phyloP scores from a whole-genome alignment of 1,140 invertebrate genomes.

The Samia ricini region DNA sequence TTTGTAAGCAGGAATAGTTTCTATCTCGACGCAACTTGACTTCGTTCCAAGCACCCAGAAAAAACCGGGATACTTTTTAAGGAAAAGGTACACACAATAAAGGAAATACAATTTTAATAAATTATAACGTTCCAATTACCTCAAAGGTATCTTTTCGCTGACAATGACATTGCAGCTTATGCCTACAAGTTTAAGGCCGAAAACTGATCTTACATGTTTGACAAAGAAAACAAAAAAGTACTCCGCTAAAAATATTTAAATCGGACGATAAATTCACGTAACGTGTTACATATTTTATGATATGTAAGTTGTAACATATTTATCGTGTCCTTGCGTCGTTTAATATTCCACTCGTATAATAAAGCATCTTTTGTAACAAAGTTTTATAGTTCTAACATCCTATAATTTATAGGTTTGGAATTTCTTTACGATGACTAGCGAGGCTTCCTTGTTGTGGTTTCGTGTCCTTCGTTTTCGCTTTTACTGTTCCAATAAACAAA shows the following conservation, averaged over 20 bases:
- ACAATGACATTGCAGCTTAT: background rate
- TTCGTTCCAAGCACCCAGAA: too few relatives aligned
- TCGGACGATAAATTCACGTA: background rate
- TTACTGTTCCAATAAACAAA: background rate
- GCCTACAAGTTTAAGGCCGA: background rate
- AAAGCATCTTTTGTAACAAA: background rate
- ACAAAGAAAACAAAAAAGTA: too few relatives aligned
- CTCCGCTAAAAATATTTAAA: background rate
- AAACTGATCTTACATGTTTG: background rate
- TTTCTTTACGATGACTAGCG: background rate
- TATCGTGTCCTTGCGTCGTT: background rate
- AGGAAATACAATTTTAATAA: too few relatives aligned
- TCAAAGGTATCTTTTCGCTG: background rate
- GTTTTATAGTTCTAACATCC: background rate
- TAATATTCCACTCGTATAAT: background rate
- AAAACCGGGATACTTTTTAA: too few relatives aligned
- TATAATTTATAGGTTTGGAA: background rate
- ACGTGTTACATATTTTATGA: background rate
- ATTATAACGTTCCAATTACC: background rate
- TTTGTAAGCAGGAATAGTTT: too few relatives aligned
- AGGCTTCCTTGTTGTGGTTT: background rate
- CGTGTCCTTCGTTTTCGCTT: background rate
- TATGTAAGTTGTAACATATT: background rate
- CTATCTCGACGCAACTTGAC: too few relatives aligned
- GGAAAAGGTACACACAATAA: too few relatives aligned